Evolutionary conservation across 92 coral and sea anemone genomes (phyloP), one percentile per base, ranked within the genome.

Genomic region (Epizoanthus scotinus): DNA sequence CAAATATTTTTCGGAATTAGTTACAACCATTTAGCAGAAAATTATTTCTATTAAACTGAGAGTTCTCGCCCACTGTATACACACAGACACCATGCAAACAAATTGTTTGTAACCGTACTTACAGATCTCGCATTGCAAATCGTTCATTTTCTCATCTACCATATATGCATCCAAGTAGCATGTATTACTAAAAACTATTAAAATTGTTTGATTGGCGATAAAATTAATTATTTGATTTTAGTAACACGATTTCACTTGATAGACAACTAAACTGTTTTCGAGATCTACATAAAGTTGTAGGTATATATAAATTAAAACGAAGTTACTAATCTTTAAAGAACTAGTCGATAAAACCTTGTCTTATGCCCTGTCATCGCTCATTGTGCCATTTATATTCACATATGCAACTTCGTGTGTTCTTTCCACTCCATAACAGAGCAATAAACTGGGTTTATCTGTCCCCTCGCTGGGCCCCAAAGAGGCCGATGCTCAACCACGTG

Each of bases 391-490:
- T 47, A 62, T 62, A 29, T 62, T 62, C 67, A 62, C 67, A 12
- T 26, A 62, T 62, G 67, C 67, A 62, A 26, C 38, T 62, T 62
- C 67, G 36, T 62, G 18, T 62, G 18, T 62, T 62, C 67, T 62
- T 18, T 22, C 31, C 31, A 25, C 29, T n/a, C 25, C 67, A 18
- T 29, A 62, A 44, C 56, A 91, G 94, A 85, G 87, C 3, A 9
- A 27, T 42, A 17, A 84, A 0, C 31, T 56, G 56, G 88, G 91
- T 31, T 78, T 80, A 67, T 19, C 60, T 38, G 83, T 87, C 27
- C 94, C 94, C 12, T 72, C 82, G 58, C 72, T 91, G 79, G 94
- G 94, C 25, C 94, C 94, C 4, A 91, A 91, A 71, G 98, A 94
- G 50, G 94, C 98, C 19, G 56, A 78, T 27, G 88, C 82, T 0